These are phyloP conservation scores for Papio anubis DNA, from an alignment of 2,113 vertebrate genomes.

Conservation along the genomic window DNA sequence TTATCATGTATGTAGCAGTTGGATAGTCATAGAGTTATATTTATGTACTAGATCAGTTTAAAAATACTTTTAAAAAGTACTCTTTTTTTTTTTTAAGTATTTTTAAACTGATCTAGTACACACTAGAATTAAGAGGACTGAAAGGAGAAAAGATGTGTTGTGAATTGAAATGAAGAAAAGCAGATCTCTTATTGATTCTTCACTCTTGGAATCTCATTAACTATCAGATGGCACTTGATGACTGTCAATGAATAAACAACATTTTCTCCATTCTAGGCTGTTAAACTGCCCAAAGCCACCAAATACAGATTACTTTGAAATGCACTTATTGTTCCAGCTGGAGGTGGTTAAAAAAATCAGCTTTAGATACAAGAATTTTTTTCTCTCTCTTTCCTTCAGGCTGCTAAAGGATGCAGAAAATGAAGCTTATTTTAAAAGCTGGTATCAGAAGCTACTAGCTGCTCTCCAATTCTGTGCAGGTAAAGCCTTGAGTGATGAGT, in stretches of 20 bases:
- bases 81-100: no score
- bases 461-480: slow-evolving; percentile 85
- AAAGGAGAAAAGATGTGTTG: background rate
- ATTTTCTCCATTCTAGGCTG: background rate
- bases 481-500: slow-evolving; percentile 80
- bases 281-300: slow-evolving; percentile 65
- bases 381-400: slow-evolving; percentile 76
- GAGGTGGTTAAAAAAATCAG: slow-evolving; percentile 16
- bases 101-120: no score
- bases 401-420: slow-evolving; percentile 83
- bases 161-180: slow-evolving; percentile 62
- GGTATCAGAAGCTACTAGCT: slow-evolving; percentile 83
- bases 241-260: slow-evolving; percentile 65
- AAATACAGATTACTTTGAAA: slow-evolving; percentile 64
- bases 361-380: slow-evolving; percentile 62
- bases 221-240: slow-evolving; percentile 65
- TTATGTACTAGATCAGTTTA: background rate
- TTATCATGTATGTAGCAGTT: background rate
- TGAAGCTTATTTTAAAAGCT: slow-evolving; percentile 84
- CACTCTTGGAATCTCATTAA: slow-evolving; percentile 70
- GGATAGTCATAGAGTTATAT: background rate
- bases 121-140: slow-evolving; percentile 51
- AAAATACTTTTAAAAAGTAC: background rate
- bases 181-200: slow-evolving; percentile 71
- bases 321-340: slow-evolving; percentile 54